Evolutionary conservation across 2,888 invertebrate species (phyloP), one percentile per base, ranked within the genome.

Genomic region (Harpagoxenus sublaevis): DNA sequence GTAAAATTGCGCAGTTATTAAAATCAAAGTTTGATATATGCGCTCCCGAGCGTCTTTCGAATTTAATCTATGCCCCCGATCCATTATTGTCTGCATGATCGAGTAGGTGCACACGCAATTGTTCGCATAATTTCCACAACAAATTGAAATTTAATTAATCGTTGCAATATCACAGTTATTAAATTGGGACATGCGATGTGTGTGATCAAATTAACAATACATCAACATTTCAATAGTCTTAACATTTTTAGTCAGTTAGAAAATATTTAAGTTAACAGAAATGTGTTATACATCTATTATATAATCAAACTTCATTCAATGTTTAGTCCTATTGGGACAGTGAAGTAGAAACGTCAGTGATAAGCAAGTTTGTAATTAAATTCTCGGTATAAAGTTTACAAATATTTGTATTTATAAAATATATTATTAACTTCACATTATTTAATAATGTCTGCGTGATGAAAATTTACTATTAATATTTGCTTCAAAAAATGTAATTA

Each of bases 1-100:
- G 92, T 92, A 93, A 93, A 93, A 92, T 85, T 84, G 86, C 81
- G 85, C 83, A 83, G 92, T 93, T 94, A 93, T 94, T 93, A 93
- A 92, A 94, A 90, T 83, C 62, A 42, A 75, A 73, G 55, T 84
- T 51, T 70, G 55, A 78, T 70, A 70, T 63, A 45, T 42, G 51
- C 45, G 28, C 23, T 51, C 57, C n/a, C 51, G 48, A 63, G 81
- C 83, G 12, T 78, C 63, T 83, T 78, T 57, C 55, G 12, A 62
- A 70, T 84, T 84, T 84, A 81, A 84, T 84, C 62, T 70, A 35
- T 51, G 60, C 81, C 28, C 48, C n/a, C 83, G 57, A 66, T 78
- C 48, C 65, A 79, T 81, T 81, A 81, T 74, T 73, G 75, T 81
- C 75, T 74, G 60, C 79, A 71, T 79, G 74, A 79, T 79, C 48